Percentiles rank a stretch among this genome's conserved stretches.
These are phyloP conservation scores for Antheraea pernyi DNA, from an alignment of 1,140 invertebrate species.

Conservation along the genomic window DNA sequence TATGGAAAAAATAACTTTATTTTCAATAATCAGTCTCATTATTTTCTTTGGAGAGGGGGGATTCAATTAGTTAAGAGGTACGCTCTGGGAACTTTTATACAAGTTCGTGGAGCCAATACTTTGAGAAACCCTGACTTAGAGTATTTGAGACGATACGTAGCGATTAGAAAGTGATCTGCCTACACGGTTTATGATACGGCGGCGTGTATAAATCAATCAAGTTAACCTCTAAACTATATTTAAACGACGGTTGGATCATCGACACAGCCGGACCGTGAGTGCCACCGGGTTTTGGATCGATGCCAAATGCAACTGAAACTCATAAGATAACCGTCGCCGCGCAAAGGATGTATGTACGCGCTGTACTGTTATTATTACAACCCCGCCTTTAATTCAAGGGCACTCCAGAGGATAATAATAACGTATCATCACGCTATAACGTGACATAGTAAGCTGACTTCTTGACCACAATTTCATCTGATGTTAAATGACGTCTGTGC, in stretches of 20 bases:
- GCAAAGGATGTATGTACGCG: neutral
- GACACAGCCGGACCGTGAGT: neutral
- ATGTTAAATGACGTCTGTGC: no score
- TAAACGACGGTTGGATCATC: conserved; percentile 14
- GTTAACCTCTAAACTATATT: conserved; percentile 4
- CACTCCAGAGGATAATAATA: neutral
- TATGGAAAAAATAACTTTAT: no score
- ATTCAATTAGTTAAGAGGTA: no score
- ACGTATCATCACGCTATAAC: neutral
- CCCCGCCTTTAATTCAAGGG: neutral
- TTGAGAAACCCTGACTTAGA: no score
- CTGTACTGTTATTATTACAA: neutral
- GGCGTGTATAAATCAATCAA: conserved; percentile 6
- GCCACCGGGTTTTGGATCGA: neutral
- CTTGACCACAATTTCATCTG: no score
- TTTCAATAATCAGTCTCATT: no score
- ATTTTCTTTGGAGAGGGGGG: no score
- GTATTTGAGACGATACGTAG: no score
- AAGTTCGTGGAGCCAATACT: no score
- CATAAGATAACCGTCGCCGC: no score
- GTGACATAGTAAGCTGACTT: no score
- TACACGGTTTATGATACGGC: neutral
- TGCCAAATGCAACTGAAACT: conserved; percentile 16
- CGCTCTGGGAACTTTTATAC: no score
- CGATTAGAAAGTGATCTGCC: neutral